Evolutionary conservation across 2,797 vertebrate species (phyloP).

Genomic region (Pipistrellus pygmaeus): DNA sequence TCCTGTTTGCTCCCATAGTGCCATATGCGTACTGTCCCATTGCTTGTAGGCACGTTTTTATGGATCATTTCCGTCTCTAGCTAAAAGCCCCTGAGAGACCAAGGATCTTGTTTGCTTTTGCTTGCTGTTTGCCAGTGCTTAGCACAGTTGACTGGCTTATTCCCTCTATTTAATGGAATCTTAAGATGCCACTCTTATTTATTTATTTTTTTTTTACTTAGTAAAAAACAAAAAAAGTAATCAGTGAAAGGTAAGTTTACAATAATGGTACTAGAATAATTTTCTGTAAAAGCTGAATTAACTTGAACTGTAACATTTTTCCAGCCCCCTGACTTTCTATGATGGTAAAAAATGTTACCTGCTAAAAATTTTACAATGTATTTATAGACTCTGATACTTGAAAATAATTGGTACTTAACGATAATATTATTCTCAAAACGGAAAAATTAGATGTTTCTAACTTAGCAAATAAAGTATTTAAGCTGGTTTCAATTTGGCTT

Average conservation of each 20-base stretch:
- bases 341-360: conserved; percentile 1
- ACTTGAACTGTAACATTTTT: neutral
- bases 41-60: neutral
- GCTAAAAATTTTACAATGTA: neutral
- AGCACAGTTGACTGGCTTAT: neutral
- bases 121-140: neutral
- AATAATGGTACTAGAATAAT: neutral
- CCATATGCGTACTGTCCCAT: neutral
- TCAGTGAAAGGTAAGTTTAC: neutral
- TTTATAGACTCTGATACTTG: neutral
- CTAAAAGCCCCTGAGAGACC: neutral
- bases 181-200: neutral
- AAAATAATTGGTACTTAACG: neutral
- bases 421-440: neutral
- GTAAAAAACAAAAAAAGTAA: neutral
- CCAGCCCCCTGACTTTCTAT: neutral
- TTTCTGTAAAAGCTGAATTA: conserved; percentile 42
- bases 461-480: neutral
- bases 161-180: neutral
- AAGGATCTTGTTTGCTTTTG: neutral
- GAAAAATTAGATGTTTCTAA: conserved; percentile 46
- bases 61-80: neutral
- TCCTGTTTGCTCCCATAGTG: neutral
- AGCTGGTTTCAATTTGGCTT: conserved; percentile 6
- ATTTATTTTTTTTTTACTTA: conserved; percentile 19